Conservation (phyloP, 2,888 invertebrate genomes). For the Cheilosia grossa region DNA sequence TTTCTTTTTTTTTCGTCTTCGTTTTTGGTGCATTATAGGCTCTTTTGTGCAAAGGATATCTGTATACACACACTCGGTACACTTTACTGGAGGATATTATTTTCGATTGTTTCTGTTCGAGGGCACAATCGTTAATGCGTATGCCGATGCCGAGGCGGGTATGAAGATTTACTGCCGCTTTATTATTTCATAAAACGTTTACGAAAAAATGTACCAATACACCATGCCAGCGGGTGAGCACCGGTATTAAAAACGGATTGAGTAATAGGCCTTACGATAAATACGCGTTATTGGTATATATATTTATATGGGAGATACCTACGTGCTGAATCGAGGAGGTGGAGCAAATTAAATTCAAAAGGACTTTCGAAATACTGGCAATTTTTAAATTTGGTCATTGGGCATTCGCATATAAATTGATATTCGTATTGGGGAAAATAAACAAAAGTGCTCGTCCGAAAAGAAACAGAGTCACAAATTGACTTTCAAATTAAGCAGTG, state of each 20-base stretch:
- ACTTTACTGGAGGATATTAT: conserved; percentile 27
- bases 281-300: not conserved
- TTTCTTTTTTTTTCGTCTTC: not conserved
- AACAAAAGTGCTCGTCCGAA: not conserved
- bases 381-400: not conserved
- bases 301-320: not conserved
- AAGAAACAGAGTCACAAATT: not conserved
- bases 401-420: not conserved
- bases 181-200: conserved; percentile 42
- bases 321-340: no score
- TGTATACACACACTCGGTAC: conserved; percentile 1
- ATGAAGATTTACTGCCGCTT: conserved; percentile 49
- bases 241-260: conserved; percentile 26
- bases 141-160: not conserved
- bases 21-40: conserved; percentile 39
- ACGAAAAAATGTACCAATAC: not conserved
- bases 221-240: not conserved
- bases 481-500: not conserved
- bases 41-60: not conserved
- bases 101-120: conserved; percentile 32
- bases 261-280: conserved; percentile 29
- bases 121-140: not conserved
- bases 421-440: not conserved
- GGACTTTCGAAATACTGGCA: not conserved
- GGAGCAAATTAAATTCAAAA: not conserved